Base-by-base conservation (phyloP, 37 sponge, comb jelly and placozoan species). In the Corticium candelabrum region DNA sequence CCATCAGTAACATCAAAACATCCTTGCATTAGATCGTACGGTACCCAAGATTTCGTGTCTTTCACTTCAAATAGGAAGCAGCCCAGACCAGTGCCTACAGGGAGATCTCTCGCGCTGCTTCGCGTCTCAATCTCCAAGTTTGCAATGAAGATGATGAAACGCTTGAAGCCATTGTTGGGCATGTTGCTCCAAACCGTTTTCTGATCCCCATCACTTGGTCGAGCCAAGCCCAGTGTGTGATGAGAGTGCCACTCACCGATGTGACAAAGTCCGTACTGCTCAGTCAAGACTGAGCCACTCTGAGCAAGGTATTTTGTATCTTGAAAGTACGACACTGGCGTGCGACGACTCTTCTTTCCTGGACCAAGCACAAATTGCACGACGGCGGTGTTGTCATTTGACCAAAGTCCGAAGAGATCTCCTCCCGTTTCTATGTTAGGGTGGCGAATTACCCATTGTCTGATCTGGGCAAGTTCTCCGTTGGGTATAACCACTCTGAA, bases 391-490 rank as follows among this genome's bases (percentile, higher is more conserved):
- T 50, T 50, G 15, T 50, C 21, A 27, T 50, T 50, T 11, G 62
- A 50, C 62, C 62, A 50, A 11, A 50, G 21, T 11, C 62, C 62
- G 21, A 50, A 50, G 11, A 50, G 62, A 21, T 50, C 62, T 11
- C 62, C 62, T 50, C 62, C 62, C 21, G 62, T 50, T 50, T 50
- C 62, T 27, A 50, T 50, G 62, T 50, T 50, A 21, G 62, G 62
- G 21, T 50, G 62, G 15, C 62, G 11, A 27, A 21, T 21, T 27
- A 50, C 62, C 62, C 62, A 50, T 21, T 50, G 11, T 21, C 21
- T 50, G 21, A 50, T 50, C 62, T 50, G 62, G 62, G 62, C 62
- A 11, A 50, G 62, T 50, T 50, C 62, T 27, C 62, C 62, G n/a
- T n/a, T n/a, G n/a, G n/a, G n/a, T n/a, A n/a, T n/a, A n/a, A n/a